Conservation (phyloP, 2,797 vertebrate species). For the Protosalanx chinensis region DNA sequence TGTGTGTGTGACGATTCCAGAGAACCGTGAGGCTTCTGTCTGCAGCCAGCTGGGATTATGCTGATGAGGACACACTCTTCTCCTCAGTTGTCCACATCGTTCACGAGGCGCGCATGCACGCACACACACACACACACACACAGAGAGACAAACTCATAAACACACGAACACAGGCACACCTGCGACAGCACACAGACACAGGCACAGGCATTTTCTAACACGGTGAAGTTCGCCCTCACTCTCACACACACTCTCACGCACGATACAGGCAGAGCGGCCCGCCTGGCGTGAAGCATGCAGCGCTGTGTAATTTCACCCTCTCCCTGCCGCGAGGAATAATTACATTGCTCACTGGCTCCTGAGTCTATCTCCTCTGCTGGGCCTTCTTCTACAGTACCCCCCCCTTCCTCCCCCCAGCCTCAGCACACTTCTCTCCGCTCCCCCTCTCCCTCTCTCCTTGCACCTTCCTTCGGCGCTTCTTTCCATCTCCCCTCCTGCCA, state of each 20-base stretch:
- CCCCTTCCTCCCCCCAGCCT: conserved; percentile 20
- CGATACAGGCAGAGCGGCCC: conserved; percentile 8
- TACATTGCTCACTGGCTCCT: conserved; percentile 65
- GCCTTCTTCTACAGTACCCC: conserved; percentile 20
- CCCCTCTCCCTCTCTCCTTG: neutral
- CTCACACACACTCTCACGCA: conserved; percentile 24
- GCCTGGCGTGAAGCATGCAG: conserved; percentile 50
- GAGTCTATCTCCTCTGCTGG: conserved; percentile 46
- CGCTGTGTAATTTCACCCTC: conserved; percentile 66
- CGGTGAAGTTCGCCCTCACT: neutral
- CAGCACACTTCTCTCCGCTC: neutral
- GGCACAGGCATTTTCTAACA: conserved; percentile 20
- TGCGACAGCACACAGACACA: conserved; percentile 8
- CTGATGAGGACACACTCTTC: conserved; percentile 39
- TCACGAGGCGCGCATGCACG: neutral
- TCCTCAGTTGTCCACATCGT: conserved; percentile 14
- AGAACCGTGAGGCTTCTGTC: neutral
- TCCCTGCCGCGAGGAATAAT: conserved; percentile 69
- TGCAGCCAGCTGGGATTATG: conserved; percentile 51
- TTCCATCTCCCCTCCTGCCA: neutral
- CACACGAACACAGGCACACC: neutral
- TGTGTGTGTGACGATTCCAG: conserved; percentile 8
- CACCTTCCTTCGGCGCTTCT: neutral
- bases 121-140: neutral
- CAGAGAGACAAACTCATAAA: neutral